These are phyloP conservation scores for Hyperopisus bebe DNA, from an alignment of 2,113 vertebrate species.

Conservation along the genomic window DNA sequence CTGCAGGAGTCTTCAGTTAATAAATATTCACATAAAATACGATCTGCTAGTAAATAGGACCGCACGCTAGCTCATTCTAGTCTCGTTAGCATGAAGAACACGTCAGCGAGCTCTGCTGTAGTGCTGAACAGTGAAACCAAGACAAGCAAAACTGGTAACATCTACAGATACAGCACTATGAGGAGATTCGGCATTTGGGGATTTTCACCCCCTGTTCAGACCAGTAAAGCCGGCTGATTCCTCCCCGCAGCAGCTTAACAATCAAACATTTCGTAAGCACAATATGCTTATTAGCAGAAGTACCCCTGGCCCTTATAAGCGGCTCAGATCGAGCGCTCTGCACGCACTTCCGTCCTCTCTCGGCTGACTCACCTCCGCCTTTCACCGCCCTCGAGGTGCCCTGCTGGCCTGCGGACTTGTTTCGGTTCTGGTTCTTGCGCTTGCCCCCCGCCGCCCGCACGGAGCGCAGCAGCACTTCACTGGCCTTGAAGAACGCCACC, in stretches of 20 bases:
- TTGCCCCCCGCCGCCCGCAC: constrained; percentile 85
- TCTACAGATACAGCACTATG: neutral
- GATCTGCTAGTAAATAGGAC: neutral
- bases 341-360: neutral
- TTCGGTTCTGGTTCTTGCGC: constrained; percentile 85
- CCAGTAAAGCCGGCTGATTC: neutral
- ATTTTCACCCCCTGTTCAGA: neutral
- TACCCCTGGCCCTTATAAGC: neutral
- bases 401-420: constrained; percentile 80
- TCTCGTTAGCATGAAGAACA: neutral
- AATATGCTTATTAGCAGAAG: neutral
- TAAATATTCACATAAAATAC: neutral
- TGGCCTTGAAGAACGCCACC: constrained; percentile 98
- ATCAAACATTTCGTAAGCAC: neutral
- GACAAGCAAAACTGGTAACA: neutral
- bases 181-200: neutral
- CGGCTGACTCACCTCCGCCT: constrained; percentile 65
- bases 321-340: neutral
- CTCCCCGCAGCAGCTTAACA: neutral
- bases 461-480: constrained; percentile 89
- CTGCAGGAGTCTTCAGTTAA: neutral
- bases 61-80: neutral
- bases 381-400: constrained; percentile 76
- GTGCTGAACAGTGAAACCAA: neutral
- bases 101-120: neutral